Conservation (phyloP, 2,113 vertebrate genomes). For the Speoplatyrhinus poulsoni region DNA sequence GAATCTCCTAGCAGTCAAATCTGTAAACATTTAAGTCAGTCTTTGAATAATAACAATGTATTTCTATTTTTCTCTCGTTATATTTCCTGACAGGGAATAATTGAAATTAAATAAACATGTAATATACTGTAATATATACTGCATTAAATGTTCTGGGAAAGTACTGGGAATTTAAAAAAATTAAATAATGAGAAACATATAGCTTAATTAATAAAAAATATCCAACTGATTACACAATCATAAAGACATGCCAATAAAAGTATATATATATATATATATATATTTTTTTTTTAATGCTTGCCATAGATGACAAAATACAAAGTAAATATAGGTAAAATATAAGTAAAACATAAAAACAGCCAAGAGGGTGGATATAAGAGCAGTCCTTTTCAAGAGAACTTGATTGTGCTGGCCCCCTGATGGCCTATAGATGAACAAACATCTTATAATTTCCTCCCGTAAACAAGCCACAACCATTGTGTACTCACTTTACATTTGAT, state of each 20-base stretch:
- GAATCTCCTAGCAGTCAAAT: not conserved
- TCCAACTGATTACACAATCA: too few relatives aligned
- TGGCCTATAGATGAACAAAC: not conserved
- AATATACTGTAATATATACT: conserved; percentile 24
- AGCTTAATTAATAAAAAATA: too few relatives aligned
- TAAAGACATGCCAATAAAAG: not conserved
- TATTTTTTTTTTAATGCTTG: not conserved
- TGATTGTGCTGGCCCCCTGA: not conserved
- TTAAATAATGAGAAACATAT: too few relatives aligned
- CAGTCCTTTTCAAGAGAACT: not conserved
- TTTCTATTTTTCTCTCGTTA: conserved; percentile 26
- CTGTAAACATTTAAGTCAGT: conserved; percentile 30
- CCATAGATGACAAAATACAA: not conserved
- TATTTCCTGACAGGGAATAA: conserved; percentile 25
- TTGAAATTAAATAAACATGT: conserved; percentile 30
- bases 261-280: not conserved
- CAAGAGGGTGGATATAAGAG: not conserved
- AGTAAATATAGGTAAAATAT: conserved; percentile 21
- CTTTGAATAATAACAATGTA: conserved; percentile 46
- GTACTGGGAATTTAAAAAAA: conserved; percentile 9
- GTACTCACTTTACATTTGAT: conserved; percentile 8
- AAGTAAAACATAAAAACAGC: conserved; percentile 39
- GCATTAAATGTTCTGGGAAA: not conserved
- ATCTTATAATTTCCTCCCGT: conserved; percentile 11
- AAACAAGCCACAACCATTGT: conserved; percentile 39